These are phyloP conservation scores for Stercorarius parasiticus DNA, from an alignment of 2,113 vertebrate species.

Conservation along the genomic window DNA sequence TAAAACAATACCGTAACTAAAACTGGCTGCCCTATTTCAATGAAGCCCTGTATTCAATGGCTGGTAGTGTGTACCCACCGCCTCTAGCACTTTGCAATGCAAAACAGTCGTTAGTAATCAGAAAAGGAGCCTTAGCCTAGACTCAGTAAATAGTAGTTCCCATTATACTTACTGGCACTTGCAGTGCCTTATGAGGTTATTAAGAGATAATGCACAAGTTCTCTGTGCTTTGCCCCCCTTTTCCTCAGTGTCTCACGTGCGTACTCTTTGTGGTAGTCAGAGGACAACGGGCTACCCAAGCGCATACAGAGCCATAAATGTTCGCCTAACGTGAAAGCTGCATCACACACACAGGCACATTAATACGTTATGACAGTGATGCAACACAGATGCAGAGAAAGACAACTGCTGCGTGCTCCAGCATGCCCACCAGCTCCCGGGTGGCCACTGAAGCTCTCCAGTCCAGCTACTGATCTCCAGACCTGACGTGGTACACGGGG, in stretches of 20 bases:
- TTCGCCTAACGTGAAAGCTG: background rate
- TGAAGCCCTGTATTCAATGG: background rate
- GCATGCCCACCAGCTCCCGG: background rate
- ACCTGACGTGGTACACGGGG: accelerated
- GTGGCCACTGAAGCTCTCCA: background rate
- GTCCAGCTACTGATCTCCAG: background rate
- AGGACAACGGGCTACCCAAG: background rate
- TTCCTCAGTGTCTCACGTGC: background rate
- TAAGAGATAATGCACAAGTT: background rate
- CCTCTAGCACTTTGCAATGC: background rate
- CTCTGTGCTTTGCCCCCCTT: background rate
- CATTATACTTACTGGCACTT: background rate
- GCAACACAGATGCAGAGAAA: background rate
- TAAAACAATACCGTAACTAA: slow-evolving; percentile 4
- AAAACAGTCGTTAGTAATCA: background rate
- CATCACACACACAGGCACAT: background rate
- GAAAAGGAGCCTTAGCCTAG: background rate
- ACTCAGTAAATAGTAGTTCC: background rate
- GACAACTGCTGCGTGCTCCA: background rate
- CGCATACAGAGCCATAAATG: accelerated
- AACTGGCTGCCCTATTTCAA: background rate
- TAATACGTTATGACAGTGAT: background rate
- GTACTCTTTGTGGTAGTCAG: background rate
- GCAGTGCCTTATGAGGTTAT: background rate
- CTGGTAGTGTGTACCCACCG: background rate